Percentiles rank a stretch among this genome's conserved stretches.
Evolutionary conservation across 2,888 invertebrate genomes (phyloP).

Genomic region (Chymomyza amoena): DNA sequence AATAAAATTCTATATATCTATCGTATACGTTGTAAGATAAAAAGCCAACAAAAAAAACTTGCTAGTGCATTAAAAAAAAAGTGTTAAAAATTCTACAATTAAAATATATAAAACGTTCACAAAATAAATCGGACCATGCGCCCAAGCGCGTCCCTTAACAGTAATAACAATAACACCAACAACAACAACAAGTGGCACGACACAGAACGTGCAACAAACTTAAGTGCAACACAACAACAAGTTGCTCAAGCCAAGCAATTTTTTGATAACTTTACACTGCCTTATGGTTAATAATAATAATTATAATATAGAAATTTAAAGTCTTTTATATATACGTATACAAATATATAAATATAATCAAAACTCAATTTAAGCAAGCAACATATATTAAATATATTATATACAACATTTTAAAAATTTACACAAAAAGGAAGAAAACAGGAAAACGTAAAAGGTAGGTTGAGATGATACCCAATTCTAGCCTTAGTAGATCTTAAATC

Average conservation of each 20-base stretch:
- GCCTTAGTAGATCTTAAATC: too few species aligned
- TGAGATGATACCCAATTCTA: too few species aligned
- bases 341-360: conserved; percentile 8
- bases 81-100: neutral
- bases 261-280: conserved; percentile 68
- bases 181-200: conserved; percentile 29
- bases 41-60: conserved; percentile 22
- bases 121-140: conserved; percentile 18
- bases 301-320: conserved; percentile 9
- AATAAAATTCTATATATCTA: conserved; percentile 74
- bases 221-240: conserved; percentile 14
- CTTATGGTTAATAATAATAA: conserved; percentile 57
- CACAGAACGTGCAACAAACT: conserved; percentile 40
- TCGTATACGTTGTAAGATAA: conserved; percentile 76
- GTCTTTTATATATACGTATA: conserved; percentile 20
- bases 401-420: neutral
- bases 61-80: conserved; percentile 4
- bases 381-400: conserved; percentile 6
- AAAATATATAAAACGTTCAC: neutral
- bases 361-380: conserved; percentile 3
- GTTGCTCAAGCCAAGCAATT: conserved; percentile 28
- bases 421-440: conserved; percentile 13
- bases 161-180: conserved; percentile 25
- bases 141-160: conserved; percentile 31
- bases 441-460: neutral